Percentiles rank a stretch among this genome's conserved stretches.
Conservation (phyloP, 2,888 invertebrate genomes). For the Temnothorax ravouxi region DNA sequence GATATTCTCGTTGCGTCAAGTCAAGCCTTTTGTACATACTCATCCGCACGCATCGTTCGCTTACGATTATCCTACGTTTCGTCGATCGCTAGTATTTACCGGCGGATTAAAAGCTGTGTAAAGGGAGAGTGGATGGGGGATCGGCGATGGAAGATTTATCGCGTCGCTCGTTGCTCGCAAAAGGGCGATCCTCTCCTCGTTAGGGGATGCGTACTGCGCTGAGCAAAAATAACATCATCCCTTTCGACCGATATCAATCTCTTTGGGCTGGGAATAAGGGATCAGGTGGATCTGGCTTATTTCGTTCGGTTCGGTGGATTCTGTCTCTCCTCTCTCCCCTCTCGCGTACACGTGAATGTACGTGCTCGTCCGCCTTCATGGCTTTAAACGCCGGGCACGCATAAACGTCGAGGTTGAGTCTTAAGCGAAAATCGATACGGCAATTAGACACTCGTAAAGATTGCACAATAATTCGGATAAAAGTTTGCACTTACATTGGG, state of each 20-base stretch:
- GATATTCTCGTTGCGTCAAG: slow-evolving; percentile 7
- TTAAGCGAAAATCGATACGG: slow-evolving; percentile 62
- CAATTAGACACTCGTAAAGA: slow-evolving; percentile 63
- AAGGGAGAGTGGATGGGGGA: slow-evolving; percentile 26
- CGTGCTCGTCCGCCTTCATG: slow-evolving; percentile 53
- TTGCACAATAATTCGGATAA: neutral
- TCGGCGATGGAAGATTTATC: slow-evolving; percentile 65
- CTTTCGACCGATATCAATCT: slow-evolving; percentile 68
- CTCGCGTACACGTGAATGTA: slow-evolving; percentile 27
- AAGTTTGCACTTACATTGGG: neutral
- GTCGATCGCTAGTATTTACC: slow-evolving; percentile 26
- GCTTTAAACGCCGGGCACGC: slow-evolving; percentile 48
- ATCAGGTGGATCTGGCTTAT: slow-evolving; percentile 68
- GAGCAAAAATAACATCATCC: slow-evolving; percentile 64
- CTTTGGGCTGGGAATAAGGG: slow-evolving; percentile 62
- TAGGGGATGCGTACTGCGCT: slow-evolving; percentile 25
- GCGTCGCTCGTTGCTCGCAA: slow-evolving; percentile 24
- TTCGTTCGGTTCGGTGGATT: slow-evolving; percentile 54
- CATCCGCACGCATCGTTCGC: slow-evolving; percentile 17
- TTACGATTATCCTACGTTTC: slow-evolving; percentile 41
- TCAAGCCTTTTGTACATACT: slow-evolving; percentile 35
- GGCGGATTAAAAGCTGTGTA: slow-evolving; percentile 26
- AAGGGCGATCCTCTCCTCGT: slow-evolving; percentile 40
- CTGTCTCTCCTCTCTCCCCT: neutral
- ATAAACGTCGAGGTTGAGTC: slow-evolving; percentile 47